Percentiles rank a stretch among this genome's conserved stretches.
Conservation (phyloP, 2,797 vertebrate species). For the Manis javanica region DNA sequence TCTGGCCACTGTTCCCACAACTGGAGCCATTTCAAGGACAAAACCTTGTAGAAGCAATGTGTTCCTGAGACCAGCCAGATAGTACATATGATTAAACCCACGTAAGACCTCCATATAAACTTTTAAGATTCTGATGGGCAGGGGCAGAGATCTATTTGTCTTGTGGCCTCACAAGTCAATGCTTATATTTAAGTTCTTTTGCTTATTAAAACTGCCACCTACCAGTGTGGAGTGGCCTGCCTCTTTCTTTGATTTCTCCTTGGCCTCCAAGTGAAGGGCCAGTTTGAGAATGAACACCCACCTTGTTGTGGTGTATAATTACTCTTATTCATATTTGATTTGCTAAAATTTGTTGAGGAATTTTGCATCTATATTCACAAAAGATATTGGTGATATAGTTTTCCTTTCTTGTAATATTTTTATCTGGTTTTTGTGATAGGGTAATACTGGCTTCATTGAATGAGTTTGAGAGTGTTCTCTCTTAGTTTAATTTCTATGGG, state of each 20-base stretch:
- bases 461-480: not conserved
- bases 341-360: not conserved
- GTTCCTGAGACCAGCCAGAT: not conserved
- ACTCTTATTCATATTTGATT: not conserved
- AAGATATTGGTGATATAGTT: not conserved
- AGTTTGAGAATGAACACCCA: not conserved
- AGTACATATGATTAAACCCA: not conserved
- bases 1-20: not conserved
- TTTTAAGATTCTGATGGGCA: not conserved
- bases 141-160: not conserved
- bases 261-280: not conserved
- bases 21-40: not conserved
- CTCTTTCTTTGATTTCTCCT: not conserved
- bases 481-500: not conserved
- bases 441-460: not conserved
- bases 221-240: not conserved
- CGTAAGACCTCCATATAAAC: not conserved
- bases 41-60: not conserved
- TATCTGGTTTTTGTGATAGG: not conserved
- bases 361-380: not conserved
- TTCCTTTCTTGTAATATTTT: not conserved
- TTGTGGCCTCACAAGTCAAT: not conserved
- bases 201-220: not conserved
- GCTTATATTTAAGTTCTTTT: not conserved
- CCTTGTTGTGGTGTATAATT: not conserved